These are phyloP conservation scores for Ophiothrix spiculata DNA, from an alignment of 35 echinoderm and acorn worm species.

Conservation along the genomic window DNA sequence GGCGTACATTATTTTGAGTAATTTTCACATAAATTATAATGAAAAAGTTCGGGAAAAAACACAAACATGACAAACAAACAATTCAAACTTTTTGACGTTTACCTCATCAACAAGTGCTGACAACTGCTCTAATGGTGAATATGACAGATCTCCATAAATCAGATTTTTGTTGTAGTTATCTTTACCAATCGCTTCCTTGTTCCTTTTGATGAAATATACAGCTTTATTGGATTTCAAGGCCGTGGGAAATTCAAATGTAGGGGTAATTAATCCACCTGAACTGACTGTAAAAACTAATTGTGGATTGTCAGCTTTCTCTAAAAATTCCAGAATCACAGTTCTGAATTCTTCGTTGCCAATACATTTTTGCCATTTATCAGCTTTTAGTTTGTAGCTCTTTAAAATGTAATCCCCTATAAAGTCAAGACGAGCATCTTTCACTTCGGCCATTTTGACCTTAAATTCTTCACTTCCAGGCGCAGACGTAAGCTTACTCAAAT, in stretches of 20 bases:
- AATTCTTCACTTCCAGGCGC: not conserved
- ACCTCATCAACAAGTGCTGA: conserved; percentile 98
- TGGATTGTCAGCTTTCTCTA: conserved; percentile 84
- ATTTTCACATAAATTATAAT: too few species aligned
- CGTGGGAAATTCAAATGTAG: conserved; percentile 79
- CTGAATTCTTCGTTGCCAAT: conserved; percentile 73
- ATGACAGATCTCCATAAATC: conserved; percentile 94
- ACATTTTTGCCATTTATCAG: conserved; percentile 92
- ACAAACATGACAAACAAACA: too few species aligned
- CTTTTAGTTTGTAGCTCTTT: conserved; percentile 90
- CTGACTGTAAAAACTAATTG: conserved; percentile 78
- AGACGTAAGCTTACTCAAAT: not conserved
- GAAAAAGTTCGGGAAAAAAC: too few species aligned
- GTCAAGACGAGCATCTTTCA: conserved; percentile 70
- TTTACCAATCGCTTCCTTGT: conserved; percentile 76
- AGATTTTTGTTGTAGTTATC: conserved; percentile 73
- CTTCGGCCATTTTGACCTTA: conserved; percentile 2
- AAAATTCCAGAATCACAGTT: conserved; percentile 75
- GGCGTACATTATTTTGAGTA: too few species aligned
- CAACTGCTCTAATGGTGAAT: conserved; percentile 91
- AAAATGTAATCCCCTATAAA: conserved; percentile 95
- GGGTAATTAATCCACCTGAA: conserved; percentile 75
- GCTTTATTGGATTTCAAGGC: conserved; percentile 84
- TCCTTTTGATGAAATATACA: conserved; percentile 81
- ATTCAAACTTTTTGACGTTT: not conserved